Evolutionary conservation across 2,113 vertebrate genomes (phyloP).

Genomic region (Rhombomys opimus): DNA sequence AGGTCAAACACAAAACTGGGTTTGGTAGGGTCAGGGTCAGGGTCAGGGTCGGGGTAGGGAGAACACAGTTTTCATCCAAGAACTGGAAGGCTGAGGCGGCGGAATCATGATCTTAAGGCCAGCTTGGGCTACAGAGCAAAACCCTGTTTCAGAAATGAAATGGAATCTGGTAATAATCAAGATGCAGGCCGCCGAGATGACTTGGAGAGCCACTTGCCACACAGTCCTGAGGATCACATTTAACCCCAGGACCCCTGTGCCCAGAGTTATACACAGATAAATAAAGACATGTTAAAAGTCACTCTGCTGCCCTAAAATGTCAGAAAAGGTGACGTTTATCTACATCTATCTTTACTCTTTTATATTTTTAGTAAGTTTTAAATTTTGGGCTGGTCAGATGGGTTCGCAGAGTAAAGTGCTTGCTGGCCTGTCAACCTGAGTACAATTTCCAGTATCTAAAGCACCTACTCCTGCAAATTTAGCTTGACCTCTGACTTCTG

Average conservation of each 20-base stretch:
- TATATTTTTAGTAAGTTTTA: background rate
- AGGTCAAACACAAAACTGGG: background rate
- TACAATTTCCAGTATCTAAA: background rate
- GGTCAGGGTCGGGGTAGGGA: background rate
- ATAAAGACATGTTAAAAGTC: background rate
- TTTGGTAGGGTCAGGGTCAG: background rate
- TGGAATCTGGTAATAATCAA: background rate
- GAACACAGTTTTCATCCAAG: background rate
- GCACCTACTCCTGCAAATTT: too few species aligned
- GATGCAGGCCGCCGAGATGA: background rate
- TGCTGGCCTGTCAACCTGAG: too few species aligned
- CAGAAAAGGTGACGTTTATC: background rate
- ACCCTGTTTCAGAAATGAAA: background rate
- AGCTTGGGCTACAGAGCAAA: background rate
- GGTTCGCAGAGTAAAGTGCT: background rate
- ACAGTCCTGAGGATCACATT: background rate
- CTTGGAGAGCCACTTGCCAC: rapidly evolving
- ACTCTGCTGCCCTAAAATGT: background rate
- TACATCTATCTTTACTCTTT: background rate
- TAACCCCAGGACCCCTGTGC: background rate
- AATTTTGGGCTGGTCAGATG: background rate
- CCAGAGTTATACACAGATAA: background rate
- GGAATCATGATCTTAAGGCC: background rate
- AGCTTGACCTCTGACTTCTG: background rate
- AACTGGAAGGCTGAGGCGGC: background rate